A percentile compares a stretch with the other conserved stretches of the same genome.
phyloP scores from a whole-genome alignment of 2,797 vertebrate genomes.

The Propithecus deckenii region DNA sequence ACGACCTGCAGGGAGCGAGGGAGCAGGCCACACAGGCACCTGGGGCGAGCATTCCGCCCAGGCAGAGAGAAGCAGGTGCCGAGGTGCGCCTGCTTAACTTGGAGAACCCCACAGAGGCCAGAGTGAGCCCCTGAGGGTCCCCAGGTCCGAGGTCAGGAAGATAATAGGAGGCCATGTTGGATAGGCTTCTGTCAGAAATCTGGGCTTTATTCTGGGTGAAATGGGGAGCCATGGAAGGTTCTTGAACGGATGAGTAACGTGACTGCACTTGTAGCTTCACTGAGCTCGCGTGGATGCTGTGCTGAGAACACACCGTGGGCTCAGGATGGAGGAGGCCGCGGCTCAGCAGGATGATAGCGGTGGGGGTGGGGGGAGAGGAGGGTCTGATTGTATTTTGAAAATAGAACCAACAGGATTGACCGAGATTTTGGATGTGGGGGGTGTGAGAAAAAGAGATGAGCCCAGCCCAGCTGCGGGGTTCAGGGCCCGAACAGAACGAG shows the following conservation, averaged over 20 bases:
- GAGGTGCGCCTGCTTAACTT: background rate
- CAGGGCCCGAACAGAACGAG: background rate
- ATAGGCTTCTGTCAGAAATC: rapidly evolving
- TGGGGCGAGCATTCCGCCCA: rapidly evolving
- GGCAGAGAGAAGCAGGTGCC: background rate
- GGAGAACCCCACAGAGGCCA: background rate
- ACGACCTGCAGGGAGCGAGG: no score
- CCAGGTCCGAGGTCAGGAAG: background rate
- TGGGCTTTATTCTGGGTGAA: background rate
- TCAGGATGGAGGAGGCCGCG: rapidly evolving
- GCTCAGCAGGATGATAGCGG: rapidly evolving
- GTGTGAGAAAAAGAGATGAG: background rate
- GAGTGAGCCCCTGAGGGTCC: background rate
- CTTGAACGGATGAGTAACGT: background rate
- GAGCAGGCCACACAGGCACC: background rate
- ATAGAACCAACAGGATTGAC: background rate
- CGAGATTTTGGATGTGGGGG: background rate
- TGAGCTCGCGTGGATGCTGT: background rate
- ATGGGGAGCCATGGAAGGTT: background rate
- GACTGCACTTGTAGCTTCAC: background rate
- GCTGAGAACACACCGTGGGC: background rate
- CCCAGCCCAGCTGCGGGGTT: no score
- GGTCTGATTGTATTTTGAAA: background rate
- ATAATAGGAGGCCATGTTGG: rapidly evolving
- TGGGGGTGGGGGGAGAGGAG: rapidly evolving